Evolutionary conservation across 2,888 invertebrate genomes (phyloP), one percentile per base, ranked within the genome.

Genomic region (Andricus curvator): DNA sequence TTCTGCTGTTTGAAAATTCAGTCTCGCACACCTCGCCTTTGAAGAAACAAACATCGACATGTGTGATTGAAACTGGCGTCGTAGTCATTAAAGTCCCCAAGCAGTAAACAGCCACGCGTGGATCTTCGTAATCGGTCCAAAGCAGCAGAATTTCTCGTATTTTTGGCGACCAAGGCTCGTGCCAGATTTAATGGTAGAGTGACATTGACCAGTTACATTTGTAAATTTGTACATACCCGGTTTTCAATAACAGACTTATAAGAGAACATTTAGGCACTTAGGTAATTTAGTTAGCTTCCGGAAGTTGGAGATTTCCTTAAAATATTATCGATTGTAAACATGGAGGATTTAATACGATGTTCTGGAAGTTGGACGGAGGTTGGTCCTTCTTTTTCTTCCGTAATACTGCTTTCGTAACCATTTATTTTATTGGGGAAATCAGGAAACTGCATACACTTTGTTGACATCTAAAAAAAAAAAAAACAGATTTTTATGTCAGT

Each of bases 291-390:
- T 74, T 74, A 74, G 56, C 74, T 74, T 74, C 51, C 56, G 22
- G 56, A 56, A 37, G 66, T 65, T 8, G 85, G 80, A 20, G 88
- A 85, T 65, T 89, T 88, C 74, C 87, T 87, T 33, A 90, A 80
- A 29, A 90, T 90, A 79, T 89, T 90, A 48, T 90, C 90, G 79
- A 90, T 90, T 20, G 90, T 91, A 79, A 90, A 90, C 83, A 86
- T 86, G 48, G 87, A 88, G 6, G 88, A 88, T 80, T 90, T 90
- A 4, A 85, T 74, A 48, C 56, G 56, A 74, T 29, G 56, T 33
- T 74, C 74, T 74, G 74, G 51, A 56, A 74, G 11, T 33, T 56
- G 56, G 20, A 56, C 29, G 13, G n/a, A 74, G 51, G 51, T 33
- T 37, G 33, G 11, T 13, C 15, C 56, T 13, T 74, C n/a, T 29